Conservation (phyloP, 2,888 invertebrate genomes). For the Papilio demoleus region DNA sequence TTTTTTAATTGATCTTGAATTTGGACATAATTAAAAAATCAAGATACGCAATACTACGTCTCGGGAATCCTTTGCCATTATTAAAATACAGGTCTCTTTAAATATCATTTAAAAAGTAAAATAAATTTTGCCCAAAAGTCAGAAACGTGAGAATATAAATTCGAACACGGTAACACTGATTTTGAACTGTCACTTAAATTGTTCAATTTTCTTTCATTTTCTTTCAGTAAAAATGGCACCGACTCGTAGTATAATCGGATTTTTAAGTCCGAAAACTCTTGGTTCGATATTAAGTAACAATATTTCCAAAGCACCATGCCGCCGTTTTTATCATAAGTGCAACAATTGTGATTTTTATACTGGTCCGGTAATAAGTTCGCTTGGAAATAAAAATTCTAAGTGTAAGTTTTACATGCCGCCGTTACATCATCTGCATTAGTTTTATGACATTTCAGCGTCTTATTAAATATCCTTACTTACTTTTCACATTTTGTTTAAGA, state of each 20-base stretch:
- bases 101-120: too few relatives aligned
- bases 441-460: slow-evolving; percentile 43
- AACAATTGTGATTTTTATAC: slow-evolving; percentile 69
- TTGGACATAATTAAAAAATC: slow-evolving; percentile 14
- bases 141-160: neutral
- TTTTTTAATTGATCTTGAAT: slow-evolving; percentile 26
- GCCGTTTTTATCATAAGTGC: slow-evolving; percentile 81
- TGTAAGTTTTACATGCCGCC: slow-evolving; percentile 78
- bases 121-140: neutral
- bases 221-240: slow-evolving; percentile 80
- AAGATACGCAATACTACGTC: neutral
- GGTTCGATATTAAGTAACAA: slow-evolving; percentile 78
- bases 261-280: slow-evolving; percentile 83
- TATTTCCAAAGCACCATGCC: slow-evolving; percentile 75
- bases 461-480: neutral
- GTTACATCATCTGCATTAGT: slow-evolving; percentile 77
- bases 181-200: neutral
- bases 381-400: slow-evolving; percentile 67
- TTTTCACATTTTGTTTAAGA: slow-evolving; percentile 5
- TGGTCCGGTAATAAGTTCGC: slow-evolving; percentile 61
- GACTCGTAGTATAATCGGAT: slow-evolving; percentile 84
- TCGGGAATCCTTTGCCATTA: too few relatives aligned
- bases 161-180: neutral
- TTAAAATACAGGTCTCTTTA: too few relatives aligned
- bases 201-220: slow-evolving; percentile 44